Percentiles rank a stretch among this genome's conserved stretches.
Conservation (phyloP, 2,888 invertebrate species). For the Nipponacmea schrenckii region DNA sequence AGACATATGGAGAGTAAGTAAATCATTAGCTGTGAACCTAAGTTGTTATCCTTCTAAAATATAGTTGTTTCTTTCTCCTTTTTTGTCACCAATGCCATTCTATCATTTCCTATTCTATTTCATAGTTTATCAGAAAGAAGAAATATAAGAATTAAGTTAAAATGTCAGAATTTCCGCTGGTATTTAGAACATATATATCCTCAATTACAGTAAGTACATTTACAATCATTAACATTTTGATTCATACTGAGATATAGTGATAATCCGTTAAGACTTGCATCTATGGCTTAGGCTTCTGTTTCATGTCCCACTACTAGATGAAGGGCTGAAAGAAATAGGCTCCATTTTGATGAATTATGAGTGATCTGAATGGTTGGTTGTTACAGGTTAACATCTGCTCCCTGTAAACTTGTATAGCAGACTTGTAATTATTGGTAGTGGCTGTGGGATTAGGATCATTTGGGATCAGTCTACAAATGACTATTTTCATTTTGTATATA, state of each 20-base stretch:
- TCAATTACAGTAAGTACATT: slow-evolving; percentile 81
- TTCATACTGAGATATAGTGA: too few relatives aligned
- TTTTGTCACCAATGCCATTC: too few relatives aligned
- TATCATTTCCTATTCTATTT: neutral
- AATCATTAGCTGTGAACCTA: neutral
- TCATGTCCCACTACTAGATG: neutral
- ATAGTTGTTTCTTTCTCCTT: too few relatives aligned
- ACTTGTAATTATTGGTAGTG: too few relatives aligned
- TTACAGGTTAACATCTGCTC: neutral
- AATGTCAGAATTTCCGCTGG: slow-evolving; percentile 91
- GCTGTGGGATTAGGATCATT: too few relatives aligned
- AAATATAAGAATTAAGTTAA: slow-evolving; percentile 79
- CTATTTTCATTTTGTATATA: neutral
- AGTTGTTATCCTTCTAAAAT: too few relatives aligned
- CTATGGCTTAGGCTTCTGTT: slow-evolving; percentile 59
- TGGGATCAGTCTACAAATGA: too few relatives aligned
- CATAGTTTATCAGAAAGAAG: slow-evolving; percentile 73
- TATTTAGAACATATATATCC: slow-evolving; percentile 86
- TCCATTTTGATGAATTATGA: too few relatives aligned
- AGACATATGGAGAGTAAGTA: slow-evolving; percentile 44
- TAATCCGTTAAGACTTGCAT: too few relatives aligned
- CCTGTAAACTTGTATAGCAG: too few relatives aligned
- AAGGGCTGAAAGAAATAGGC: neutral
- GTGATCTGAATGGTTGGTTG: too few relatives aligned
- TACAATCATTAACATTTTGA: slow-evolving; percentile 76